Evolutionary conservation across 2,113 vertebrate genomes (phyloP), one percentile per base, ranked within the genome.

Genomic region (Paracanthobrama guichenoti): DNA sequence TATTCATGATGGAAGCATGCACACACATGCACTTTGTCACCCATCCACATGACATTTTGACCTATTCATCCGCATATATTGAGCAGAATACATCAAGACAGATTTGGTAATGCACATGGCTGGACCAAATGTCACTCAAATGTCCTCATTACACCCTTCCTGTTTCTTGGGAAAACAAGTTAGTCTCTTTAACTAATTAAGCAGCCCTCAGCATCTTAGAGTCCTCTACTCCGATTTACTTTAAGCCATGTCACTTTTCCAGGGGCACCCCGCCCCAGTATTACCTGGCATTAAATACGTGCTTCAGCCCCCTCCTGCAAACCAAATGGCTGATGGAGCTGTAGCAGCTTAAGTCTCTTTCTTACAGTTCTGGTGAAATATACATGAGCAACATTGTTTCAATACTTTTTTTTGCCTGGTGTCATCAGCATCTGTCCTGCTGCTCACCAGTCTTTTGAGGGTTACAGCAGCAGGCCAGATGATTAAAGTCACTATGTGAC

Each of bases 281-380:
- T 59, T 78, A 42, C 31, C 31, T 24, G 6, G 84, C 62, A 59
- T 22, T 82, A 81, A 75, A 87, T 84, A 11, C 53, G 11, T 59
- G 13, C 44, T 66, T 83, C 53, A 87, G 85, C 72, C 83, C 83
- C 60, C 26, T 78, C 77, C n/a, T 89, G 24, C 50, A 86, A 89
- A 90, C 90, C 90, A 90, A 93, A 87, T 87, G 85, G 84, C 86
- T 84, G 42, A 28, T 71, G 75, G 84, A 86, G 44, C 72, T 83
- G 35, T 48, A 31, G 74, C 77, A 67, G 87, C 86, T 85, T 79
- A 67, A 60, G 81, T 13, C 62, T 82, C 73, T 87, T 90, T 84
- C 81, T 77, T 78, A 28, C 81, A 69, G 73, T 85, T 18, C 86
- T 89, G 90, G 90, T 88, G 86, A 92, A 83, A 83, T 83, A 48